Evolutionary conservation across 2,888 invertebrate genomes (phyloP).

Genomic region (Ectemnius continuus): DNA sequence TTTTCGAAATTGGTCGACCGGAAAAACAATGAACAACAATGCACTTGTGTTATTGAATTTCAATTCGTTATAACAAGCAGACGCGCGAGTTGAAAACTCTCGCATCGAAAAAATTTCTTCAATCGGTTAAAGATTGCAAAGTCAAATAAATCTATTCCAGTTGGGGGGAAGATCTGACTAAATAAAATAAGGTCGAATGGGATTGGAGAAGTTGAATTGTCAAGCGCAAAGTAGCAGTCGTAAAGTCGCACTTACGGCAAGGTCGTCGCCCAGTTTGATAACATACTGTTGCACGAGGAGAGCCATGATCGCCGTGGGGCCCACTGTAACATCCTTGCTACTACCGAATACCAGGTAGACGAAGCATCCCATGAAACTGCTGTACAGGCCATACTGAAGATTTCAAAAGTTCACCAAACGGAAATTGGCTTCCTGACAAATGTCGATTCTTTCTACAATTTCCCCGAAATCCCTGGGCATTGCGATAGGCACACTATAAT

Average conservation of each 20-base stretch:
- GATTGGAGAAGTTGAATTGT: neutral
- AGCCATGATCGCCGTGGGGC: constrained; percentile 84
- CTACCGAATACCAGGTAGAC: constrained; percentile 81
- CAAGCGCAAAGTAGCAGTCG: neutral
- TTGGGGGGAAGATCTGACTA: too few relatives aligned
- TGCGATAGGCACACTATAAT: too few relatives aligned
- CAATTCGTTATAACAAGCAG: too few relatives aligned
- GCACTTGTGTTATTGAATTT: too few relatives aligned
- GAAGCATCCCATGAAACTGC: constrained; percentile 81
- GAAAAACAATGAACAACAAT: too few relatives aligned
- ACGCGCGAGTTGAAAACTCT: too few relatives aligned
- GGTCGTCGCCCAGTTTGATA: constrained; percentile 72
- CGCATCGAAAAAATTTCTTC: too few relatives aligned
- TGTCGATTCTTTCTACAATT: constrained; percentile 20
- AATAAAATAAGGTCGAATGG: too few relatives aligned
- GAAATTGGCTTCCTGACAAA: constrained; percentile 34
- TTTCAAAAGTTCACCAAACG: constrained; percentile 55
- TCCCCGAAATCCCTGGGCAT: neutral
- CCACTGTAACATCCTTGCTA: constrained; percentile 80
- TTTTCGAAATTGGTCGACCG: too few relatives aligned
- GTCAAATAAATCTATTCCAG: too few relatives aligned
- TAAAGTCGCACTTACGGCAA: constrained; percentile 73
- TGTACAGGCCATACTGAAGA: constrained; percentile 81
- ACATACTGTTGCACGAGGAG: constrained; percentile 79
- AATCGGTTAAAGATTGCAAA: too few relatives aligned